These are phyloP conservation scores for Falco biarmicus DNA, from an alignment of 2,797 vertebrate genomes.

Conservation along the genomic window DNA sequence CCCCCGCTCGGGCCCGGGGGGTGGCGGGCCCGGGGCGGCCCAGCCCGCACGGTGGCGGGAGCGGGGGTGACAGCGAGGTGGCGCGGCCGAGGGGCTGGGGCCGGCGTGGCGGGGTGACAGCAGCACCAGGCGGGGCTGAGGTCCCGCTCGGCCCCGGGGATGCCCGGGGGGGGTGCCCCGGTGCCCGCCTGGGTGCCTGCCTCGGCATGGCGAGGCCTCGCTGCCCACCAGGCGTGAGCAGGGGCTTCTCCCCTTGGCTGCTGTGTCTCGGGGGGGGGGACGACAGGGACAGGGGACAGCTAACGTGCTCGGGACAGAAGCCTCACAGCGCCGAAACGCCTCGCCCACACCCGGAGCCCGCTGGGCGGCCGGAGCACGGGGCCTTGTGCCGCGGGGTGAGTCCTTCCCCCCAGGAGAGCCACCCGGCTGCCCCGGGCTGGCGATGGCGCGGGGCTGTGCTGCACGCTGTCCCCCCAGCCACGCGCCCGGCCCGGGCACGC, in stretches of 20 bases:
- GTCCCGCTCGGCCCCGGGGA: not conserved
- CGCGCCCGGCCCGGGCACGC: rapidly evolving
- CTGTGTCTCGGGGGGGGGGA: not conserved
- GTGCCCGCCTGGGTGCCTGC: not conserved
- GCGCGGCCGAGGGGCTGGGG: not conserved
- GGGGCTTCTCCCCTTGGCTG: not conserved
- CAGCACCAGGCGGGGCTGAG: not conserved
- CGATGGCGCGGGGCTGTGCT: rapidly evolving
- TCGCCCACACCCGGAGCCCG: not conserved
- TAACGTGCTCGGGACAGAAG: not conserved
- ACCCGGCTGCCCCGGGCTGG: rapidly evolving
- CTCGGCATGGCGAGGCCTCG: not conserved
- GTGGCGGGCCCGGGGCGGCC: constrained; percentile 5
- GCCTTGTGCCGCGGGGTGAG: not conserved
- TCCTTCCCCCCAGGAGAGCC: not conserved
- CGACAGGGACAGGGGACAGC: not conserved
- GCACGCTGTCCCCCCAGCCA: rapidly evolving
- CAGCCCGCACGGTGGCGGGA: not conserved
- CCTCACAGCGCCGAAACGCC: not conserved
- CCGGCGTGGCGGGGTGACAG: not conserved
- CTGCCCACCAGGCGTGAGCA: not conserved
- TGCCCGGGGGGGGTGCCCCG: too few relatives aligned
- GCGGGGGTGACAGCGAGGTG: not conserved
- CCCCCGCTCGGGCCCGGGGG: rapidly evolving
- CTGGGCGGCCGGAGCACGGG: not conserved